phyloP scores from a whole-genome alignment of 2,113 vertebrate genomes.

The Mionectes macconnelli region DNA sequence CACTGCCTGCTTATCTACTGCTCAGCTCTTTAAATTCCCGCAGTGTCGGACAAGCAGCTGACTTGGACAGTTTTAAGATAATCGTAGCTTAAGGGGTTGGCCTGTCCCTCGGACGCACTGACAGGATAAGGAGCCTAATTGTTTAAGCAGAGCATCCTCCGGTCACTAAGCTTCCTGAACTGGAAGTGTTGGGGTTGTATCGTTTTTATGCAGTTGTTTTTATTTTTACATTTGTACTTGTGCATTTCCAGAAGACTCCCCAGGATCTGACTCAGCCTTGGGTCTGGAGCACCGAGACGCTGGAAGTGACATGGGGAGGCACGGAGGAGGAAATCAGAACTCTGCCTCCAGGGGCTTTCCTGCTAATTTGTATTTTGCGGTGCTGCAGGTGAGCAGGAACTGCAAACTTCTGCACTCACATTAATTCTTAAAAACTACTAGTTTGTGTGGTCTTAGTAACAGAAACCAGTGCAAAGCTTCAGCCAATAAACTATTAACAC shows the following conservation, averaged over 20 bases:
- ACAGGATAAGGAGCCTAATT: constrained; percentile 50
- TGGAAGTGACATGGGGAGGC: background rate
- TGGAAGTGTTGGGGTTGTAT: background rate
- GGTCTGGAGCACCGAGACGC: background rate
- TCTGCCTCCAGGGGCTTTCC: background rate
- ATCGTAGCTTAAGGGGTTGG: background rate
- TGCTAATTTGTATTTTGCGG: background rate
- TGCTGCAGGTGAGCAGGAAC: background rate
- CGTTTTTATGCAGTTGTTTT: background rate
- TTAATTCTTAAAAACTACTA: background rate
- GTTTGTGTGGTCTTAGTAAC: background rate
- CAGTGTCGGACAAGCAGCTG: background rate
- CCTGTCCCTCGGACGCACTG: background rate
- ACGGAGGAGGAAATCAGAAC: background rate
- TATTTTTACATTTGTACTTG: background rate
- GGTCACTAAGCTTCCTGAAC: background rate
- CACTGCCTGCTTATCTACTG: background rate
- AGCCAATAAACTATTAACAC: background rate
- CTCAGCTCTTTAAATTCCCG: background rate
- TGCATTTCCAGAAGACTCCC: background rate
- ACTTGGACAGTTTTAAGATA: constrained; percentile 10
- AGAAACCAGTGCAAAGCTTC: background rate
- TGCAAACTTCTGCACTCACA: background rate
- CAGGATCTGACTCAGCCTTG: background rate
- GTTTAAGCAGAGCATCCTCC: background rate